These are phyloP conservation scores for Saccostrea glomerata DNA, from an alignment of 1,140 invertebrate species.

Conservation along the genomic window DNA sequence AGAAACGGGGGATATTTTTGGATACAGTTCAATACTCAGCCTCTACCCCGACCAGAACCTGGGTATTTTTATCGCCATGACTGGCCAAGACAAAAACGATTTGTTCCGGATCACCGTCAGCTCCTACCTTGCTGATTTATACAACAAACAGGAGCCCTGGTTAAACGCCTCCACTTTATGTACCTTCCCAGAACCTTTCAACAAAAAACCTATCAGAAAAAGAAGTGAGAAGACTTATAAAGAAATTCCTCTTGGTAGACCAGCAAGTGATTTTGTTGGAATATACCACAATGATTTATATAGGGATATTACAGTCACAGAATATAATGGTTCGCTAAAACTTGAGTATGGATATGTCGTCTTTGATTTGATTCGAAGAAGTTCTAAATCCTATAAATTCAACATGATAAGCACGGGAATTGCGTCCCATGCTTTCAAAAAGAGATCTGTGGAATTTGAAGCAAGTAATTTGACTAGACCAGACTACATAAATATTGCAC, in stretches of 20 bases:
- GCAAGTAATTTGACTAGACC: not conserved
- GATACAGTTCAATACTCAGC: conserved; percentile 60
- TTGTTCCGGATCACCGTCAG: conserved; percentile 53
- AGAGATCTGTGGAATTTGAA: not conserved
- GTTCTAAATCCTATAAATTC: not conserved
- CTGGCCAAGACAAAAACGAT: conserved; percentile 56
- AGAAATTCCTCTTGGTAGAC: conserved; percentile 10
- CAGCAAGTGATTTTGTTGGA: not conserved
- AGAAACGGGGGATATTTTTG: conserved; percentile 62
- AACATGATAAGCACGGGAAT: conserved; percentile 14
- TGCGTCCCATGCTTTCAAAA: conserved; percentile 7
- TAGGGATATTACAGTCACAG: not conserved
- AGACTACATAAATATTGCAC: not conserved
- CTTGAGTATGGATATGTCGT: conserved; percentile 33
- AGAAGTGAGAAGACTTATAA: not conserved
- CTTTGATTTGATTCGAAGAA: conserved; percentile 12
- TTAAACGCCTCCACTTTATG: conserved; percentile 62
- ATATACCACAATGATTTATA: conserved; percentile 40
- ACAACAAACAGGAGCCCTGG: conserved; percentile 59
- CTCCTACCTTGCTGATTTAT: conserved; percentile 58
- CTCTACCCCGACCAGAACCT: conserved; percentile 58
- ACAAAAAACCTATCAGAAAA: not conserved
- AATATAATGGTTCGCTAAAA: not conserved
- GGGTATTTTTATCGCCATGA: conserved; percentile 64
- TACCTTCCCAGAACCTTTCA: conserved; percentile 61